Conservation (phyloP, 1,140 invertebrate genomes). For the Drosophila saltans region DNA sequence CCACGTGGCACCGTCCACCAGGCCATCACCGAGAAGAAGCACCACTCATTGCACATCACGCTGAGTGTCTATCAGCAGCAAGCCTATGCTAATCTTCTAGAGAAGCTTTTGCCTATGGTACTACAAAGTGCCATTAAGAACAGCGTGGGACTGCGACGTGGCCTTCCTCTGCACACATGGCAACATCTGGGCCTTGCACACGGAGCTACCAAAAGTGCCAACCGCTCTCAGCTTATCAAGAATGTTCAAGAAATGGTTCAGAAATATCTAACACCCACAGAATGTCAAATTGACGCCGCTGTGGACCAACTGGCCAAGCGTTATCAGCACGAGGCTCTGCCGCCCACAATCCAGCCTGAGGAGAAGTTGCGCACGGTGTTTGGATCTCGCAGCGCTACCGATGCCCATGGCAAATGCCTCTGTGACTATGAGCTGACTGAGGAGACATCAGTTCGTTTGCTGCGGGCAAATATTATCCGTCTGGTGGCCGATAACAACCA, state of each 20-base stretch:
- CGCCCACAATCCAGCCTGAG: slow-evolving; percentile 88
- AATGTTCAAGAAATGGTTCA: slow-evolving; percentile 84
- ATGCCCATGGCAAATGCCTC: slow-evolving; percentile 86
- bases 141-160: slow-evolving; percentile 89
- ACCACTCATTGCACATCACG: slow-evolving; percentile 96
- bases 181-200: slow-evolving; percentile 89
- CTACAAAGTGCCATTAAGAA: slow-evolving; percentile 88
- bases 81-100: slow-evolving; percentile 93
- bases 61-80: slow-evolving; percentile 96
- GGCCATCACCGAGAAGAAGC: slow-evolving; percentile 88
- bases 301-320: slow-evolving; percentile 93
- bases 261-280: slow-evolving; percentile 52
- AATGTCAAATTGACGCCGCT: slow-evolving; percentile 90
- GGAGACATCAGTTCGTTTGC: slow-evolving; percentile 88
- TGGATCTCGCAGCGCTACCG: slow-evolving; percentile 88
- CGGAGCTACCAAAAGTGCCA: slow-evolving; percentile 83
- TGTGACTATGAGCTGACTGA: slow-evolving; percentile 87
- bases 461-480: slow-evolving; percentile 89
- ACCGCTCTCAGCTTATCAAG: slow-evolving; percentile 85
- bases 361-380: slow-evolving; percentile 88
- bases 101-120: slow-evolving; percentile 91
- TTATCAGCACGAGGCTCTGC: slow-evolving; percentile 94
- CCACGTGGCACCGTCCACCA: slow-evolving; percentile 97
- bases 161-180: slow-evolving; percentile 92
- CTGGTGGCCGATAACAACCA: slow-evolving; percentile 87